Evolutionary conservation across 2,797 vertebrate species (phyloP).

Genomic region (Lophius americanus): DNA sequence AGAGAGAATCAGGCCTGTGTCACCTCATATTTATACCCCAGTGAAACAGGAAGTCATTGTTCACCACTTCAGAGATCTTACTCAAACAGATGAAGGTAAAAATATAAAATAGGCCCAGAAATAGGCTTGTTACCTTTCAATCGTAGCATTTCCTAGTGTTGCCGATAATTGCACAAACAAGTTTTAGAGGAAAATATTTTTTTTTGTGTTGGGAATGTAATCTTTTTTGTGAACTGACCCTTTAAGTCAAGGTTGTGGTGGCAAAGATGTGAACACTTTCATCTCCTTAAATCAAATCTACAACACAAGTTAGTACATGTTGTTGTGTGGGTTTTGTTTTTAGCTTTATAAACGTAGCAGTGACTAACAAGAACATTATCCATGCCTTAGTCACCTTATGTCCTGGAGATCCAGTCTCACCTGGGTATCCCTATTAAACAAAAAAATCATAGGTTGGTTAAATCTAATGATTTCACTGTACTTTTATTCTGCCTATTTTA

Average conservation of each 20-base stretch:
- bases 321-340: neutral
- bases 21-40: too few species aligned
- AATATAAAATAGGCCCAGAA: too few species aligned
- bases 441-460: conserved; percentile 24
- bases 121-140: too few species aligned
- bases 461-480: neutral
- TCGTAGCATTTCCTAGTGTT: too few species aligned
- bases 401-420: conserved; percentile 81
- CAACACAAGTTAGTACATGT: neutral
- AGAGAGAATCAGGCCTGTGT: too few species aligned
- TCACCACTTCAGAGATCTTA: too few species aligned
- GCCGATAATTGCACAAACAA: too few species aligned
- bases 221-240: neutral
- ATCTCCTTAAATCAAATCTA: neutral
- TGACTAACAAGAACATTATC: neutral
- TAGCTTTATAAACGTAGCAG: neutral
- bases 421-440: conserved; percentile 80
- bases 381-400: conserved; percentile 76
- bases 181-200: too few species aligned
- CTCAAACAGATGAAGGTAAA: too few species aligned
- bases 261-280: too few species aligned
- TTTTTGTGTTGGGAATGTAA: too few species aligned
- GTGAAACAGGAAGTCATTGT: too few species aligned
- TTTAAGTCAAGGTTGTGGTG: neutral
- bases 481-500: neutral